A percentile compares a stretch with the other conserved stretches of the same genome.
These are phyloP conservation scores for Cetonia aurata DNA, from an alignment of 2,888 invertebrate species.

Conservation along the genomic window DNA sequence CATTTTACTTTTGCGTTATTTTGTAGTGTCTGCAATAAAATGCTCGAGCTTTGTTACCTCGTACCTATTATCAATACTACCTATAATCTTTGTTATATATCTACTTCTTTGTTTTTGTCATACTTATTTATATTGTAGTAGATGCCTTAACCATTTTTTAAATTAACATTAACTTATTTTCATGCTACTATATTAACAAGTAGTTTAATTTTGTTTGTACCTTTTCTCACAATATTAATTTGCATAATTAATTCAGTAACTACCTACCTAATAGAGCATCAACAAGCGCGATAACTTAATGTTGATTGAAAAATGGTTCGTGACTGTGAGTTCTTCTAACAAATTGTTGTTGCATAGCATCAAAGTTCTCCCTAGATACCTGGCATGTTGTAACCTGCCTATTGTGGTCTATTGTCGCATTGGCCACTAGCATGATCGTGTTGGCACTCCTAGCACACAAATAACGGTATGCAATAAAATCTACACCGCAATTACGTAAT, in stretches of 20 bases:
- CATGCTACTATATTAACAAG: slow-evolving; percentile 41
- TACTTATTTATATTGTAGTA: slow-evolving; percentile 42
- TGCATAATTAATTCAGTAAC: slow-evolving; percentile 13
- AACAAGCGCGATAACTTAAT: slow-evolving; percentile 56
- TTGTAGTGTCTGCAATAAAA: slow-evolving; percentile 11
- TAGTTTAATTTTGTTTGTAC: slow-evolving; percentile 12
- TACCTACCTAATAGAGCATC: slow-evolving; percentile 37
- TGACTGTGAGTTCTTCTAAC: slow-evolving; percentile 45
- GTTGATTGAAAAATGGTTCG: slow-evolving; percentile 59
- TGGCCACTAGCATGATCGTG: slow-evolving; percentile 68
- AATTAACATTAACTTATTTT: slow-evolving; percentile 56
- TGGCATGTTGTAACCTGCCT: slow-evolving; percentile 67
- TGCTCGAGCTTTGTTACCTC: slow-evolving; percentile 24
- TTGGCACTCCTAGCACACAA: slow-evolving; percentile 67
- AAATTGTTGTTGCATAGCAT: slow-evolving; percentile 51
- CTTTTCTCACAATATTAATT: slow-evolving; percentile 25
- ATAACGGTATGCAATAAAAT: slow-evolving; percentile 62
- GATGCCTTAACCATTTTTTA: slow-evolving; percentile 49
- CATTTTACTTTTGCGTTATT: no score
- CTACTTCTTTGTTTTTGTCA: slow-evolving; percentile 39
- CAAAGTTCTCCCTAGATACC: slow-evolving; percentile 63
- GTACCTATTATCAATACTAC: slow-evolving; percentile 9
- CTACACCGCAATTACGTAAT: slow-evolving; percentile 48
- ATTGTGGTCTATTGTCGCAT: slow-evolving; percentile 66
- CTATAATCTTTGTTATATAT: slow-evolving; percentile 22